Evolutionary conservation across 2,797 vertebrate species (phyloP).

Genomic region (Myotis vivesi): DNA sequence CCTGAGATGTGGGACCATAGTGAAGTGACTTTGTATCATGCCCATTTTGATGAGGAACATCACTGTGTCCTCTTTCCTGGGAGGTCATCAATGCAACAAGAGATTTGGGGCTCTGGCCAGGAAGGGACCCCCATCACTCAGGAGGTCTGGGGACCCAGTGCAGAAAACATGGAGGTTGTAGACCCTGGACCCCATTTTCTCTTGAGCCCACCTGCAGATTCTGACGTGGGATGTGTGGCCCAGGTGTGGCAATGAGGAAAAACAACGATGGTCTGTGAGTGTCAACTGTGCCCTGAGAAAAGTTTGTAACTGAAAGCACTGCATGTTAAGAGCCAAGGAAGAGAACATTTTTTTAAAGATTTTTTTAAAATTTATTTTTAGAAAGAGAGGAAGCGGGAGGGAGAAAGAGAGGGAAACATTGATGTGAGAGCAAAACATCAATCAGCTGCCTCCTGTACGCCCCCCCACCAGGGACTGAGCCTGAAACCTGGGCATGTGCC

Average conservation of each 20-base stretch:
- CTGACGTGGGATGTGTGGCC: neutral
- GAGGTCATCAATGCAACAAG: neutral
- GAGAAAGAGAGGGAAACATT: too few relatives aligned
- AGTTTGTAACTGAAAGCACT: neutral
- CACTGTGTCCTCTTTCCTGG: neutral
- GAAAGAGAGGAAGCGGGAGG: too few relatives aligned
- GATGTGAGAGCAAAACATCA: too few relatives aligned
- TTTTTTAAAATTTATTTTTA: too few relatives aligned
- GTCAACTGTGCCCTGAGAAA: neutral
- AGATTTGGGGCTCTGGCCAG: neutral
- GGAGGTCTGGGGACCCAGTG: neutral
- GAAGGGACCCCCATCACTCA: neutral
- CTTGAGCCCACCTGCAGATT: neutral
- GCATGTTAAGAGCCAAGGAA: neutral
- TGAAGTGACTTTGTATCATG: neutral
- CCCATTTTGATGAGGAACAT: neutral
- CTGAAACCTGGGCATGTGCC: too few relatives aligned
- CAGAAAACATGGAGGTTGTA: neutral
- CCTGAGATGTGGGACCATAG: neutral
- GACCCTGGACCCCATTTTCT: neutral
- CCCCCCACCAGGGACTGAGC: too few relatives aligned
- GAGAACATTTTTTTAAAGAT: rapidly evolving
- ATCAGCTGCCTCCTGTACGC: too few relatives aligned
- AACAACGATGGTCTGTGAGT: neutral
- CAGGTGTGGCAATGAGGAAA: neutral